phyloP scores from a whole-genome alignment of 2,888 invertebrate species.

The Polymixis lichenea region DNA sequence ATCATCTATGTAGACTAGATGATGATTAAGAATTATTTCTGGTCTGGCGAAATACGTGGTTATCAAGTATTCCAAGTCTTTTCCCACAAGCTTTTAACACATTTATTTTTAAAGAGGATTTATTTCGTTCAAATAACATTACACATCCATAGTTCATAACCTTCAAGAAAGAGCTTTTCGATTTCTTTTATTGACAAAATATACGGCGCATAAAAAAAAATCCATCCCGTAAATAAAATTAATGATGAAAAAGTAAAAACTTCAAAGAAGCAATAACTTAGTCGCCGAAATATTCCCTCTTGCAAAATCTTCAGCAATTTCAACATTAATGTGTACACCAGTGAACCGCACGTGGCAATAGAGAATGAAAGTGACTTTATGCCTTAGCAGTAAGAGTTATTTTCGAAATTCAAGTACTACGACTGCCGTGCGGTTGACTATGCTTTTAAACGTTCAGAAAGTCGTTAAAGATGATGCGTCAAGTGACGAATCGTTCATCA shows the following conservation, averaged over 20 bases:
- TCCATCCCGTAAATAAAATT: background rate
- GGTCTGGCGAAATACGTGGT: too few species aligned
- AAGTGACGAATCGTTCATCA: constrained; percentile 62
- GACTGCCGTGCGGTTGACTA: background rate
- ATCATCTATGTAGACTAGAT: too few species aligned
- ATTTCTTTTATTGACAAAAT: too few species aligned
- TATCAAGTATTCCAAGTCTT: too few species aligned
- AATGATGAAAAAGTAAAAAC: background rate
- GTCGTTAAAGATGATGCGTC: constrained; percentile 55
- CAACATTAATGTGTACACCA: background rate
- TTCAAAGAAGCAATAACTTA: background rate
- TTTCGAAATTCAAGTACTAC: background rate
- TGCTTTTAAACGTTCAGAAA: constrained; percentile 9
- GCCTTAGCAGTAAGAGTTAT: background rate
- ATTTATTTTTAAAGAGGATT: too few species aligned
- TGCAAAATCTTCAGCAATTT: background rate
- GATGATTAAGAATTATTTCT: too few species aligned
- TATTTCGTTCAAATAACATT: too few species aligned
- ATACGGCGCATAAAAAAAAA: background rate
- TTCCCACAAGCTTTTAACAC: too few species aligned
- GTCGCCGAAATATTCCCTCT: background rate
- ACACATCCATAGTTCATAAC: too few species aligned
- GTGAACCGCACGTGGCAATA: too few species aligned
- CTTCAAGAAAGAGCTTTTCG: too few species aligned
- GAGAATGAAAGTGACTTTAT: background rate